Percentiles rank a stretch among this genome's conserved stretches.
These are phyloP conservation scores for Gadopsis marmoratus DNA, from an alignment of 2,797 vertebrate genomes.

Conservation along the genomic window DNA sequence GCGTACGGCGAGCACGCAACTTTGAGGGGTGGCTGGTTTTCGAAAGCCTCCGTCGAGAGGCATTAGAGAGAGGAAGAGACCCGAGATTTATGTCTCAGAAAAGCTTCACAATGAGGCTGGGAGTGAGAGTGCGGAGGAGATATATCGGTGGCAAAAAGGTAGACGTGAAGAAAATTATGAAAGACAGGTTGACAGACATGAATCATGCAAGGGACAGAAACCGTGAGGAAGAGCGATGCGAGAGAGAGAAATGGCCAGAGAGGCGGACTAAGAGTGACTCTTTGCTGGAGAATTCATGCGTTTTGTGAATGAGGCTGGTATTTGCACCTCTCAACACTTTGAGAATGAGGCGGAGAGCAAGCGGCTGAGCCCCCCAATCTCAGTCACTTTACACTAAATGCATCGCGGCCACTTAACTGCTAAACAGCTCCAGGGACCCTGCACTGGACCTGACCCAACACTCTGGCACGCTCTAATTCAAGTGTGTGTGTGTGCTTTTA, in stretches of 20 bases:
- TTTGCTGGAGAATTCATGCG: constrained; percentile 45
- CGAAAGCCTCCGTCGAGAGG: constrained; percentile 43
- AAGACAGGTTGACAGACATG: not conserved
- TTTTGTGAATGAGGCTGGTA: constrained; percentile 71
- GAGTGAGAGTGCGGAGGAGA: constrained; percentile 15
- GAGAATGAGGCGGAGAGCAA: constrained; percentile 71
- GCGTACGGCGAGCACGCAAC: constrained; percentile 47
- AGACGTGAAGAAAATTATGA: constrained; percentile 11
- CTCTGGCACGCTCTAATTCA: constrained; percentile 58
- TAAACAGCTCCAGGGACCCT: constrained; percentile 68
- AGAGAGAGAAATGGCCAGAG: constrained; percentile 4
- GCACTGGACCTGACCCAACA: constrained; percentile 63
- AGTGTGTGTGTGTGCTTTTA: constrained; percentile 35
- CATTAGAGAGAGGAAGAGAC: constrained; percentile 34
- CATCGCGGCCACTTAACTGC: constrained; percentile 73
- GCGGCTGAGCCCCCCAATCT: constrained; percentile 61
- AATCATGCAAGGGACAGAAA: constrained; percentile 2
- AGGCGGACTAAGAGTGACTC: not conserved
- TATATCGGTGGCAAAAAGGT: constrained; percentile 9
- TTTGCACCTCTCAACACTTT: constrained; percentile 74
- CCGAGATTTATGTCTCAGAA: constrained; percentile 26
- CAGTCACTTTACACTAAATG: constrained; percentile 76
- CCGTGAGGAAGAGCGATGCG: not conserved
- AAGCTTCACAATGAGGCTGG: constrained; percentile 25
- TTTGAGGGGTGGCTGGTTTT: constrained; percentile 65